A percentile compares a stretch with the other conserved stretches of the same genome.
Evolutionary conservation across 2,113 vertebrate genomes (phyloP).

Genomic region (Onychostoma macrolepis): DNA sequence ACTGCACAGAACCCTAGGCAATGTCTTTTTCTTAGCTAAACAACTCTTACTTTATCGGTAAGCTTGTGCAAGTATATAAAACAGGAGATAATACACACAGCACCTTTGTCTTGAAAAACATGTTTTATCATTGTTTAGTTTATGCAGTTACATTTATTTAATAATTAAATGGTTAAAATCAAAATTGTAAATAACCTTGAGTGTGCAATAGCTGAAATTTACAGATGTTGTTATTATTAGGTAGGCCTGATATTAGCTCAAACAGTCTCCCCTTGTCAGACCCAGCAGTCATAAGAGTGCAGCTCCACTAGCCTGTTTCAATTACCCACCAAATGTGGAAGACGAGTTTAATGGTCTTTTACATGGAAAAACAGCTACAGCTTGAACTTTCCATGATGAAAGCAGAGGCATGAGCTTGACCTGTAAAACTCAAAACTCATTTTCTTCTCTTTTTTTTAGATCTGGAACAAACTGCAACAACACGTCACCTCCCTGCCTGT

Average conservation of each 20-base stretch:
- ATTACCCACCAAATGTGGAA: constrained; percentile 29
- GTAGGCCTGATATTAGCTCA: constrained; percentile 20
- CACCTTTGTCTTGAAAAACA: neutral
- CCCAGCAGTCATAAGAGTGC: constrained; percentile 16
- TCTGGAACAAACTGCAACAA: constrained; percentile 8
- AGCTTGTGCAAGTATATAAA: neutral
- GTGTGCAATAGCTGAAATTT: neutral
- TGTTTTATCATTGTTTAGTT: neutral
- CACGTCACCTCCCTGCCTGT: neutral
- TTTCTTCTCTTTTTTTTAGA: neutral
- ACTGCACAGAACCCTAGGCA: neutral
- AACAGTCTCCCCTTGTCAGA: constrained; percentile 9
- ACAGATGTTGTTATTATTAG: neutral
- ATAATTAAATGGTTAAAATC: neutral
- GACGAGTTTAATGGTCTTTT: constrained; percentile 32
- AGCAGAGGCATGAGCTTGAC: constrained; percentile 16
- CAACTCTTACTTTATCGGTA: neutral
- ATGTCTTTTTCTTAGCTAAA: neutral
- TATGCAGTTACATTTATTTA: neutral
- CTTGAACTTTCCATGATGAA: constrained; percentile 45
- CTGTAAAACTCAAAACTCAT: constrained; percentile 43
- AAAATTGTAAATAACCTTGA: neutral
- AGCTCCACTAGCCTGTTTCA: constrained; percentile 30
- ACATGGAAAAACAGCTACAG: neutral
- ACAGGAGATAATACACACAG: neutral